Evolutionary conservation across 2,888 invertebrate species (phyloP).

Genomic region (Operophtera brumata): DNA sequence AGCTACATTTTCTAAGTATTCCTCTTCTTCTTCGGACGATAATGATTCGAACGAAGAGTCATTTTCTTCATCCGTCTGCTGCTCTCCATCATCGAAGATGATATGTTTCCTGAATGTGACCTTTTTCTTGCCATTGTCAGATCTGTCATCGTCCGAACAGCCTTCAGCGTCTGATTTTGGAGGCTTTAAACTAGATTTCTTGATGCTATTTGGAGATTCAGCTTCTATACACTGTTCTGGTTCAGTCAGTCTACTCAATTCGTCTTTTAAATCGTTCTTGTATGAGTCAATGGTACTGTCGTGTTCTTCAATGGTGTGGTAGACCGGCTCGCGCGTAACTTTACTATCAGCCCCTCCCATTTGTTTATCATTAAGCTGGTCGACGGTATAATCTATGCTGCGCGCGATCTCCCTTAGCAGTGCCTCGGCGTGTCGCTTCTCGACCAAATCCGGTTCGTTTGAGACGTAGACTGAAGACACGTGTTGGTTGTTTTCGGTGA

Average conservation of each 20-base stretch:
- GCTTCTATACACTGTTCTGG: slow-evolving; percentile 38
- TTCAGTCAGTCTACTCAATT: slow-evolving; percentile 58
- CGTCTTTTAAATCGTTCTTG: slow-evolving; percentile 61
- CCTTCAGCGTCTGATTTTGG: slow-evolving; percentile 69
- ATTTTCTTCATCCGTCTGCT: slow-evolving; percentile 70
- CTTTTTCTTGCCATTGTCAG: slow-evolving; percentile 68
- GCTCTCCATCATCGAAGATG: slow-evolving; percentile 76
- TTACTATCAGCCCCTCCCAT: slow-evolving; percentile 67
- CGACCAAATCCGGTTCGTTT: slow-evolving; percentile 60
- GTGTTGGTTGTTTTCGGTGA: slow-evolving; percentile 60
- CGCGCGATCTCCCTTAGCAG: slow-evolving; percentile 69
- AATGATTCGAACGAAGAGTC: slow-evolving; percentile 68
- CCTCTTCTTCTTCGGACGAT: slow-evolving; percentile 60
- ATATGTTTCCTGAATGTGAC: slow-evolving; percentile 76
- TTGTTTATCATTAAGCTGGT: slow-evolving; percentile 56
- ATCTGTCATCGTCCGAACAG: slow-evolving; percentile 71
- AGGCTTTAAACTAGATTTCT: slow-evolving; percentile 70
- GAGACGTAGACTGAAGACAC: slow-evolving; percentile 71
- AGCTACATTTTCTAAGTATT: slow-evolving; percentile 62
- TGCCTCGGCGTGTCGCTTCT: slow-evolving; percentile 70
- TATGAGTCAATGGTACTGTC: slow-evolving; percentile 46
- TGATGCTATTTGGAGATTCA: slow-evolving; percentile 54
- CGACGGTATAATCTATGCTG: slow-evolving; percentile 70
- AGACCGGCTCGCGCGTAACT: slow-evolving; percentile 47
- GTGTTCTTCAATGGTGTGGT: slow-evolving; percentile 50